Base-by-base conservation (phyloP, 2,797 vertebrate genomes). In the Dipus sagitta region DNA sequence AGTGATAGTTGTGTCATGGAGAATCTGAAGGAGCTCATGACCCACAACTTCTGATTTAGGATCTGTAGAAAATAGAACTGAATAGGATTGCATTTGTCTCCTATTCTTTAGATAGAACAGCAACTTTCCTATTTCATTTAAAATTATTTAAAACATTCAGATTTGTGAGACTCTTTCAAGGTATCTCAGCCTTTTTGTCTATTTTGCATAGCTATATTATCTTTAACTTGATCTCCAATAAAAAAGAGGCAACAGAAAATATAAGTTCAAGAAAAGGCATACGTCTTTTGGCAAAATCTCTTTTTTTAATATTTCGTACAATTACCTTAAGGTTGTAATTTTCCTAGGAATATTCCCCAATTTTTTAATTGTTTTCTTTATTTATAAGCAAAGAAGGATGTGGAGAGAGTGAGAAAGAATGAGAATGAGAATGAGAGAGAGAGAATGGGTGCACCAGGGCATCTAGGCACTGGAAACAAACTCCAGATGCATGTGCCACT, bases 101-200 rank as follows among this genome's bases (percentile, higher is more conserved):
- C 83, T 83, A 3, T 84, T 23, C 6, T 79, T 82, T 24, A 88
- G 28, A 47, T 7, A 83, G 54, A 85, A 23, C 30, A 52, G 10
- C 20, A 52, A 17, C 71, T 54, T 32, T 86, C 58, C 52, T 67
- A 72, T 42, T 72, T 91, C 34, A 75, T 75, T 96, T 91, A 62
- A 89, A 89, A 75, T 12, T 60, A 58, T n/a, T 70, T 72, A 62
- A 47, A 77, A 11, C 58, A 65, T 4, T 84, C 64, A 60, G 15
- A 47, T 62, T 78, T 74, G 18, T 79, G n/a, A 94, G 23, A 62
- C 72, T 92, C 21, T 87, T 92, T 91, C 6, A 88, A 68, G 17
- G 38, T 88, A 38, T 76, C 23, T 72, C 32, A 91, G 14, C 11
- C 13, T 24, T 58, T 65, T 38, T 74, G 26, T 2, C 54, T 76